Evolutionary conservation across 2,888 invertebrate species (phyloP).

Genomic region (Diadegma fenestrale): DNA sequence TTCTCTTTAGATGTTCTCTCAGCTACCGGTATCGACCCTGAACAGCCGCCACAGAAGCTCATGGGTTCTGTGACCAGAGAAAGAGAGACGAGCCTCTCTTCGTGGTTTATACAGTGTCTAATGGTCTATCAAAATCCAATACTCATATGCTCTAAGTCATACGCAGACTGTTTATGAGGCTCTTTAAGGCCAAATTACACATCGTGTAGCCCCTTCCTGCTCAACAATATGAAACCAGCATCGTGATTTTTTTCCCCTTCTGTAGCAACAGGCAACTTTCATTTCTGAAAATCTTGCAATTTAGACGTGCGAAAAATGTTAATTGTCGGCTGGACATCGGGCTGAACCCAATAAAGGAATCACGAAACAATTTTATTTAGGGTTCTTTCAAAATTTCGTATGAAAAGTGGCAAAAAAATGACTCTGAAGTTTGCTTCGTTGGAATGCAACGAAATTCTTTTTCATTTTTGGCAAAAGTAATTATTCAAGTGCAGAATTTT

Average conservation of each 20-base stretch:
- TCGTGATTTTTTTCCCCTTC: neutral
- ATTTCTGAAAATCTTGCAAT: neutral
- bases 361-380: no score
- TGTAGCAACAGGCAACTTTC: neutral
- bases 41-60: slow-evolving; percentile 32
- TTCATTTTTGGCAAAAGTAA: no score
- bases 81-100: slow-evolving; percentile 26
- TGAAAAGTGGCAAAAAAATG: no score
- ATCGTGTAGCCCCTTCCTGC: neutral
- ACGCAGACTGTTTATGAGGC: neutral
- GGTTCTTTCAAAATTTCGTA: no score
- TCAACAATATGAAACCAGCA: neutral
- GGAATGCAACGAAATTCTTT: no score
- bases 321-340: no score
- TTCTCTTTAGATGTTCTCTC: slow-evolving; percentile 66
- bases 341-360: no score
- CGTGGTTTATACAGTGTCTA: slow-evolving; percentile 58
- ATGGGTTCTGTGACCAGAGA: slow-evolving; percentile 24
- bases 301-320: neutral
- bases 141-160: slow-evolving; percentile 14
- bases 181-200: neutral
- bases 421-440: no score
- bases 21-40: slow-evolving; percentile 37
- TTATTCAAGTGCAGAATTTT: no score
- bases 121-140: slow-evolving; percentile 69